Evolutionary conservation across 1,140 invertebrate species (phyloP).

Genomic region (Goniozus legneri): DNA sequence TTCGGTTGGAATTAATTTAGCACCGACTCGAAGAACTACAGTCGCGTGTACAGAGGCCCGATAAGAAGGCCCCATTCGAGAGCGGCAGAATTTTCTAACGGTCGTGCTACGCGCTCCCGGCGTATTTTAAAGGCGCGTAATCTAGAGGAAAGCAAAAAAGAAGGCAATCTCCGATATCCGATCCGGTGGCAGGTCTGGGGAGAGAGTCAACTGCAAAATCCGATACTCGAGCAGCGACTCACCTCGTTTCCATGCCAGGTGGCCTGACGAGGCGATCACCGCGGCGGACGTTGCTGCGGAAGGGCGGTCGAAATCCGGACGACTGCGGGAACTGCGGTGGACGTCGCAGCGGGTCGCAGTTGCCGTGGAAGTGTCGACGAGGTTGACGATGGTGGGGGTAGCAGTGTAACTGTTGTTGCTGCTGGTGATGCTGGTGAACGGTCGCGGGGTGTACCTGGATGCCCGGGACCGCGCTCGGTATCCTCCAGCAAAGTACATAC

Average conservation of each 20-base stretch:
- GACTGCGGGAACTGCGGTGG: constrained; percentile 8
- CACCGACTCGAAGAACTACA: no score
- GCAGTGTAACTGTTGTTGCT: constrained; percentile 7
- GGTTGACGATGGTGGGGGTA: constrained; percentile 17
- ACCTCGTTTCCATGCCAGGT: constrained; percentile 49
- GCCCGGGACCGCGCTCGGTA: constrained; percentile 25
- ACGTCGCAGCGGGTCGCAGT: constrained; percentile 5
- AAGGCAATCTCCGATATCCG: no score
- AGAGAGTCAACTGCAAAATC: no score
- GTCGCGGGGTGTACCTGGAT: constrained; percentile 20
- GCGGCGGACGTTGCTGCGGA: constrained; percentile 17
- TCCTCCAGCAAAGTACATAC: constrained; percentile 44
- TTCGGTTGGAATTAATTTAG: no score
- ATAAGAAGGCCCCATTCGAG: no score
- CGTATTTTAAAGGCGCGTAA: no score
- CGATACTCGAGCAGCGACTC: constrained; percentile 16
- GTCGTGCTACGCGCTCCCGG: no score
- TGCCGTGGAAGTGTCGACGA: constrained; percentile 5
- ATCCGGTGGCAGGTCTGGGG: no score
- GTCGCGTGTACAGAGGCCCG: no score
- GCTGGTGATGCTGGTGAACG: constrained; percentile 9
- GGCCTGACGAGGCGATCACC: constrained; percentile 21
- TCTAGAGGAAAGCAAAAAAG: no score
- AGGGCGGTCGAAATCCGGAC: constrained; percentile 14
- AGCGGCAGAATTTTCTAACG: no score